phyloP scores from a whole-genome alignment of 92 coral and sea anemone genomes.

The Umimayanthus chanpuru region DNA sequence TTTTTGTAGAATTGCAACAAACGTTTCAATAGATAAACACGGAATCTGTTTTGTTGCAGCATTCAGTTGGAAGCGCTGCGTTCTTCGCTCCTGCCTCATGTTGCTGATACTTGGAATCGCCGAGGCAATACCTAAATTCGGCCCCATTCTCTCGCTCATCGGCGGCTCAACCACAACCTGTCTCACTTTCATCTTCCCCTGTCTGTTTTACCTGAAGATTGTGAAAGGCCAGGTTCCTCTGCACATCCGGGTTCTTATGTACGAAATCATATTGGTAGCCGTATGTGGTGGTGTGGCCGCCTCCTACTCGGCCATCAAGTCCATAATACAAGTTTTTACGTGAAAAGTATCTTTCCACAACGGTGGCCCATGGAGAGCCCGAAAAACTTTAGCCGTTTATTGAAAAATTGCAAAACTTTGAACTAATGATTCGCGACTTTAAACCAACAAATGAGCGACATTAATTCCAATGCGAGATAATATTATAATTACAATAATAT shows the following conservation, averaged over 20 bases:
- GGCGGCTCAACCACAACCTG: conserved; percentile 90
- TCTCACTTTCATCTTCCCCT: conserved; percentile 88
- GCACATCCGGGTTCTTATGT: conserved; percentile 73
- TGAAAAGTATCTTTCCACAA: neutral
- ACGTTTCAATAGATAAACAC: no score
- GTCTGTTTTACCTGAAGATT: conserved; percentile 82
- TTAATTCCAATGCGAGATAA: no score
- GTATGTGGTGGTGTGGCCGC: conserved; percentile 83
- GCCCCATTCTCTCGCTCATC: conserved; percentile 89
- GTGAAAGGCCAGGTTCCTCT: conserved; percentile 60
- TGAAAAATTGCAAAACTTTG: no score
- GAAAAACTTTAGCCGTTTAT: no score
- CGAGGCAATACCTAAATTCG: conserved; percentile 87
- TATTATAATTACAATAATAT: no score
- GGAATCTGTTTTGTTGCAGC: neutral
- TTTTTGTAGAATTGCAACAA: no score
- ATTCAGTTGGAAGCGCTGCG: conserved; percentile 75
- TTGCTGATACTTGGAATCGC: conserved; percentile 82
- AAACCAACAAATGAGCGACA: no score
- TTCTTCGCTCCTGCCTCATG: conserved; percentile 82
- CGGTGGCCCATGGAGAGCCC: neutral
- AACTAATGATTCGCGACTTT: no score
- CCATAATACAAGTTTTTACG: conserved; percentile 67
- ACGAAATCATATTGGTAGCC: conserved; percentile 76
- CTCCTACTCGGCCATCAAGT: conserved; percentile 83